Percentiles rank a stretch among this genome's conserved stretches.
Evolutionary conservation across 2,888 invertebrate genomes (phyloP).

Genomic region (Carpatolechia fugitivella): DNA sequence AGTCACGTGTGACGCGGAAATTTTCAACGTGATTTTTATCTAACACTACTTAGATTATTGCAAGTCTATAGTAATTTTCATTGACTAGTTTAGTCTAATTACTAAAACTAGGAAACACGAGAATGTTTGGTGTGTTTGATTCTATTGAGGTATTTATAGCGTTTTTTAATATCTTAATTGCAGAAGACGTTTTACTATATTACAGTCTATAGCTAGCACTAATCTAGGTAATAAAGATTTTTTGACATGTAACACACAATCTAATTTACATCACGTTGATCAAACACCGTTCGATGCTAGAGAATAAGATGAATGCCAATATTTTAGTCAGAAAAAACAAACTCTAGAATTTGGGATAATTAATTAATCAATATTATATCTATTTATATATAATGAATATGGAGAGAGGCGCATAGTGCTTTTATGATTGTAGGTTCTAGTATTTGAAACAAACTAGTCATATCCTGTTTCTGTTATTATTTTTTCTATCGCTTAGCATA

Average conservation of each 20-base stretch:
- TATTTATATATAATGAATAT: slow-evolving; percentile 77
- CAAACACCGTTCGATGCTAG: slow-evolving; percentile 57
- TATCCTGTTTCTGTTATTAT: slow-evolving; percentile 73
- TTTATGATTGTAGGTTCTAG: slow-evolving; percentile 75
- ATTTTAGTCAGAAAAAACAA: slow-evolving; percentile 73
- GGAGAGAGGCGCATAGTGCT: slow-evolving; percentile 78
- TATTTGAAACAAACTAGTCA: slow-evolving; percentile 75
- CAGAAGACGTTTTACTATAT: neutral
- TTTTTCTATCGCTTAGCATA: slow-evolving; percentile 77
- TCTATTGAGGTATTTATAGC: neutral
- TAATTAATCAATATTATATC: slow-evolving; percentile 74
- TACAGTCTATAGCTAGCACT: neutral
- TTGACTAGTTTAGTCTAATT: too few species aligned
- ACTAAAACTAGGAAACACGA: neutral
- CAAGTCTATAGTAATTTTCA: neutral
- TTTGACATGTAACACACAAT: neutral
- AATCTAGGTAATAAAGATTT: too few species aligned
- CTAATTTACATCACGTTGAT: slow-evolving; percentile 28
- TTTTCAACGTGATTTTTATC: neutral
- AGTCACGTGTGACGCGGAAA: slow-evolving; percentile 1
- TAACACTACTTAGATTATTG: neutral
- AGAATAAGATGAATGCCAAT: slow-evolving; percentile 76
- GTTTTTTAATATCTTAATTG: neutral
- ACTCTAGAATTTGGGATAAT: slow-evolving; percentile 71
- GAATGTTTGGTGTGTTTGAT: neutral